Conservation (phyloP, 2,888 invertebrate genomes). For the Brachylomia viminalis region DNA sequence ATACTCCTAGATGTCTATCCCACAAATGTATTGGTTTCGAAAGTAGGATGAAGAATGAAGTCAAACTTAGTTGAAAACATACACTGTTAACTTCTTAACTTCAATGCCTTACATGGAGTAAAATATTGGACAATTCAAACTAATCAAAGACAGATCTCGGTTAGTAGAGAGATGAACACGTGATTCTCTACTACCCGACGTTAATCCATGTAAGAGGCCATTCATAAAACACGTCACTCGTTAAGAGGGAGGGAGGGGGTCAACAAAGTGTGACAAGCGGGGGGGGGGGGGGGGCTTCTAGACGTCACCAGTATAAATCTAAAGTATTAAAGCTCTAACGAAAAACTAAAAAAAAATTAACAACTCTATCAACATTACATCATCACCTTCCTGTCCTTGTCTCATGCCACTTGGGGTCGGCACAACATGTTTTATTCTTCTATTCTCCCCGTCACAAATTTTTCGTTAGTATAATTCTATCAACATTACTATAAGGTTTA, state of each 20-base stretch:
- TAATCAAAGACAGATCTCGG: background rate
- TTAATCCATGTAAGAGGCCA: background rate
- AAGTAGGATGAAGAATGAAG: background rate
- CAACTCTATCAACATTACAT: background rate
- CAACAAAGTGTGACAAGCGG: background rate
- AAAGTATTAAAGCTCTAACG: background rate
- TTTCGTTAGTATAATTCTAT: background rate
- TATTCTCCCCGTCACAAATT: background rate
- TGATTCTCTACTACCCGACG: background rate
- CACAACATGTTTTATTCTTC: background rate
- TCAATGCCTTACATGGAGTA: background rate
- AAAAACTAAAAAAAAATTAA: background rate
- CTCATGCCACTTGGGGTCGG: background rate
- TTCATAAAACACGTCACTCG: background rate
- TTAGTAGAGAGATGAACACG: background rate
- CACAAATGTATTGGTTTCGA: background rate
- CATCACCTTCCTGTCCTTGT: background rate
- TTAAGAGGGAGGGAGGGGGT: background rate
- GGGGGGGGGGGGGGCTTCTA: too few relatives aligned
- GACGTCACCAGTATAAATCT: background rate
- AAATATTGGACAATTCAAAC: background rate
- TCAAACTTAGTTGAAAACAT: background rate
- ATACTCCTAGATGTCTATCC: slow-evolving; percentile 41
- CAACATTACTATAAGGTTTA: background rate
- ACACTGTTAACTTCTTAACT: background rate